These are phyloP conservation scores for Ochropleura plecta DNA, from an alignment of 2,888 invertebrate species.

Conservation along the genomic window DNA sequence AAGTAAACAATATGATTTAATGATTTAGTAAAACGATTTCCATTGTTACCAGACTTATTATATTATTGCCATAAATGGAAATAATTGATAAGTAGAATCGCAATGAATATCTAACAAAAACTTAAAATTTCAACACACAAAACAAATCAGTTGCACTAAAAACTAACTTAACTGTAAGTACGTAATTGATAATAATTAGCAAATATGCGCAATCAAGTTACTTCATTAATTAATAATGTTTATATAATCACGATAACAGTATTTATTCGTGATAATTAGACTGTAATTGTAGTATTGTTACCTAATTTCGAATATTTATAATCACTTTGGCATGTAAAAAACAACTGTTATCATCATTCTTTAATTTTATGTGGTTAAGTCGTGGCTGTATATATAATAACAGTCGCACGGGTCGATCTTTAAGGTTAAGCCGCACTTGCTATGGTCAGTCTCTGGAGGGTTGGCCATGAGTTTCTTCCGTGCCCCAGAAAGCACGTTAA, in stretches of 20 bases:
- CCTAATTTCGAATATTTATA: conserved; percentile 20
- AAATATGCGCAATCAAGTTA: conserved; percentile 45
- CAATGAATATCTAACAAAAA: conserved; percentile 20
- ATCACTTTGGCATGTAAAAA: conserved; percentile 5
- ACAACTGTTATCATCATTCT: conserved; percentile 19
- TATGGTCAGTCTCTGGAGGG: no score
- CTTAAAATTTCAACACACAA: conserved; percentile 10
- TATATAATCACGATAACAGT: conserved; percentile 44
- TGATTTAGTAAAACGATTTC: conserved; percentile 2
- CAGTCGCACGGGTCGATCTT: no score
- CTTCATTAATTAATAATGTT: conserved; percentile 38
- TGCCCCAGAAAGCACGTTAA: no score
- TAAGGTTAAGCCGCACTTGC: no score
- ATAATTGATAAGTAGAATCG: conserved; percentile 7
- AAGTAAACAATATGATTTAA: conserved; percentile 14
- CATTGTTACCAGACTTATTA: not conserved
- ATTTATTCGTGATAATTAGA: conserved; percentile 26
- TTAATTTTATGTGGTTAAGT: not conserved
- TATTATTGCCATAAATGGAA: not conserved
- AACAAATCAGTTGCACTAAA: conserved; percentile 26
- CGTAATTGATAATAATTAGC: conserved; percentile 47
- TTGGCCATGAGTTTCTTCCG: no score
- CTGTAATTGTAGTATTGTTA: conserved; percentile 46
- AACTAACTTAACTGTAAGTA: conserved; percentile 16
- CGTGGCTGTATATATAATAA: no score